Conservation (phyloP, 2,888 invertebrate genomes). For the Drosophila glabriapex region DNA sequence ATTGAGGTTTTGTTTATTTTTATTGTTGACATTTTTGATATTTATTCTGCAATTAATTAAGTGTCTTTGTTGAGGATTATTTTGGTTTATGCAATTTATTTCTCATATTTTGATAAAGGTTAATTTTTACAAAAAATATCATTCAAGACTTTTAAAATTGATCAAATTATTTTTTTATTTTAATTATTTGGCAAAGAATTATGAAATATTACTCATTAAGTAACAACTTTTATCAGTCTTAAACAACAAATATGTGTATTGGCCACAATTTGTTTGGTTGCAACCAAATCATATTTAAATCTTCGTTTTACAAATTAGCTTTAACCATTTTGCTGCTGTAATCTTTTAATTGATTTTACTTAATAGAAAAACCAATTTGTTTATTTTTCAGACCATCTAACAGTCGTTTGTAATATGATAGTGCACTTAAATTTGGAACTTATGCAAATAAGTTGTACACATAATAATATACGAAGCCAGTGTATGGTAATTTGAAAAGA, state of each 20-base stretch:
- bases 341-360: background rate
- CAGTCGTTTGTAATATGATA: background rate
- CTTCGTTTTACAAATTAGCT: background rate
- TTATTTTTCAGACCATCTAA: background rate
- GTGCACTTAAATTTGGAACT: background rate
- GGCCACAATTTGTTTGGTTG: background rate
- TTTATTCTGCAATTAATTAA: background rate
- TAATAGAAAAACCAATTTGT: background rate
- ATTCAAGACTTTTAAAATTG: background rate
- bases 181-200: background rate
- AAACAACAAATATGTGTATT: background rate
- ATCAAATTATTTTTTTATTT: background rate
- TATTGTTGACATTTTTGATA: background rate
- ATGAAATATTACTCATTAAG: background rate
- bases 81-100: background rate
- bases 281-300: background rate
- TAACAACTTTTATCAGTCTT: background rate
- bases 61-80: background rate
- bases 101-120: background rate
- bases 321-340: background rate
- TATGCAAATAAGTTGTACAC: background rate
- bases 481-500: background rate
- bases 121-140: background rate
- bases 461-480: background rate
- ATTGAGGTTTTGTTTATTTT: background rate